A percentile compares a stretch with the other conserved stretches of the same genome.
phyloP scores from a whole-genome alignment of 2,888 invertebrate species.

The Colostygia pectinataria region DNA sequence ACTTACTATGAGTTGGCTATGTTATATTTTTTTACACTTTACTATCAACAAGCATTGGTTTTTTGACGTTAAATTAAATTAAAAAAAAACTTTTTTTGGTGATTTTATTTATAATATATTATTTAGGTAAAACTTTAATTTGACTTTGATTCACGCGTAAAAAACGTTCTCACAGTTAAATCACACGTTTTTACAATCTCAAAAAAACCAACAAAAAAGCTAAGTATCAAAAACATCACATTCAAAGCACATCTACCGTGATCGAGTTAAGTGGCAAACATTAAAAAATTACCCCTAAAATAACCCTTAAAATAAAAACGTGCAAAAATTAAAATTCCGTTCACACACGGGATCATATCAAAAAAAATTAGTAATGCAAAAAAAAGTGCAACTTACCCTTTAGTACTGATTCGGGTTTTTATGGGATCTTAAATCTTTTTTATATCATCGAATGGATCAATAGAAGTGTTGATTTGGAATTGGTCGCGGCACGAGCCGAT shows the following conservation, averaged over 20 bases:
- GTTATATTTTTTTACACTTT: no score
- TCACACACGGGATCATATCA: slow-evolving; percentile 52
- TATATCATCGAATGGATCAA: slow-evolving; percentile 42
- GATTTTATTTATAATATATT: no score
- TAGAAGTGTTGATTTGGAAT: slow-evolving; percentile 42
- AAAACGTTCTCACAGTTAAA: neutral
- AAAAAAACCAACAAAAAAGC: slow-evolving; percentile 33
- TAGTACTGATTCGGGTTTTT: slow-evolving; percentile 15
- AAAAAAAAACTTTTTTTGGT: no score
- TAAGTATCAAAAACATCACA: slow-evolving; percentile 42
- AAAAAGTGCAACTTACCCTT: slow-evolving; percentile 33
- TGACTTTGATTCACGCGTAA: no score
- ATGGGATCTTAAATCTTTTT: slow-evolving; percentile 31
- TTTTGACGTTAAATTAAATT: no score
- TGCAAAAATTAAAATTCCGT: slow-evolving; percentile 46
- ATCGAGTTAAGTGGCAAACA: slow-evolving; percentile 55
- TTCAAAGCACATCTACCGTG: slow-evolving; percentile 55
- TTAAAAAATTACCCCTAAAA: slow-evolving; percentile 38
- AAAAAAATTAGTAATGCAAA: slow-evolving; percentile 40
- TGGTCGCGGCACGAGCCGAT: slow-evolving; percentile 43
- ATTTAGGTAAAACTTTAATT: no score
- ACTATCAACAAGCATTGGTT: no score
- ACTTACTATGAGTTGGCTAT: no score
- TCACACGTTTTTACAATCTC: slow-evolving; percentile 46
- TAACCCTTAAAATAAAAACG: slow-evolving; percentile 26